Evolutionary conservation across 1,140 invertebrate species (phyloP).

Genomic region (Drosophila nigrodunni): DNA sequence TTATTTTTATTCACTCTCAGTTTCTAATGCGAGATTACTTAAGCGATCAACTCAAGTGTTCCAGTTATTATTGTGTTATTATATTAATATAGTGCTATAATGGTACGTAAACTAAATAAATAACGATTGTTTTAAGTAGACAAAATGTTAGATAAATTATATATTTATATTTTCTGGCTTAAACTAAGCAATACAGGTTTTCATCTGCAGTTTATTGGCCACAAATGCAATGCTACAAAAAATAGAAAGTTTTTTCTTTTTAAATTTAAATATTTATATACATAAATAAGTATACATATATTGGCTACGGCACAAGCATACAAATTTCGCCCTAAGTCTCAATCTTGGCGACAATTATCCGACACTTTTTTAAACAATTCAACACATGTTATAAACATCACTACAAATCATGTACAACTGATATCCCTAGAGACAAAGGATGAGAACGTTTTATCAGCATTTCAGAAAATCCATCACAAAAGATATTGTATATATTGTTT

Average conservation of each 20-base stretch:
- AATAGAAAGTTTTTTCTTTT: conserved; percentile 1
- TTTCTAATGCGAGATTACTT: no score
- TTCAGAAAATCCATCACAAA: no score
- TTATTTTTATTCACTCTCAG: background rate
- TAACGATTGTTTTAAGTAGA: conserved; percentile 44
- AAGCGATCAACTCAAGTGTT: conserved; percentile 43
- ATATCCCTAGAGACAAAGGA: no score
- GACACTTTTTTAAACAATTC: no score
- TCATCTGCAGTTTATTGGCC: conserved; percentile 50
- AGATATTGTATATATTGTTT: no score
- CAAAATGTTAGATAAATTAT: conserved; percentile 51
- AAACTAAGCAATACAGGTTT: conserved; percentile 41
- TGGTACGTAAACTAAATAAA: conserved; percentile 48
- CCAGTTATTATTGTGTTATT: no score
- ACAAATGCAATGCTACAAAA: conserved; percentile 55
- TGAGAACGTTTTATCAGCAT: no score
- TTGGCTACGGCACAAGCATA: no score
- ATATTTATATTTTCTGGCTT: conserved; percentile 39
- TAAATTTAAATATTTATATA: background rate
- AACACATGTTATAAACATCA: no score
- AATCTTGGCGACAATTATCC: no score
- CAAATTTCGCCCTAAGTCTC: no score
- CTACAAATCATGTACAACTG: no score
- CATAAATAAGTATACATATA: background rate
- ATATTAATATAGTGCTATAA: conserved; percentile 39